A percentile compares a stretch with the other conserved stretches of the same genome.
These are phyloP conservation scores for Zoroaster sp. DNA, from an alignment of 53 echinoderm and acorn worm species.

Conservation along the genomic window DNA sequence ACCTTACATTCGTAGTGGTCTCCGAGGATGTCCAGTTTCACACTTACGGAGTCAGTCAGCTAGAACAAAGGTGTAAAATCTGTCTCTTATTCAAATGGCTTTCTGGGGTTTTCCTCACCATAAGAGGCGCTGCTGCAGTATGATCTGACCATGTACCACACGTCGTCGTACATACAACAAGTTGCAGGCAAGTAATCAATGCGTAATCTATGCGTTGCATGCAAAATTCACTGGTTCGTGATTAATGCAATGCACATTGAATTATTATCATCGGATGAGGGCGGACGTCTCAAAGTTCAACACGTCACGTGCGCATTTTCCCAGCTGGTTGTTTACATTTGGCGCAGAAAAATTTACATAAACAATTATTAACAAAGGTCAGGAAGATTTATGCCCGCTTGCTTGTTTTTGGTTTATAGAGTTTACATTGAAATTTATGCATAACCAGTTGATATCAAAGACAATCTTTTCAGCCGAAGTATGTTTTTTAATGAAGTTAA, in stretches of 20 bases:
- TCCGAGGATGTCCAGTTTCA: conserved; percentile 14
- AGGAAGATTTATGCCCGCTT: too few relatives aligned
- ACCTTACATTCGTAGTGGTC: neutral
- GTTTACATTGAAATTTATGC: too few relatives aligned
- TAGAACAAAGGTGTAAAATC: conserved; percentile 42
- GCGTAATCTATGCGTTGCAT: neutral
- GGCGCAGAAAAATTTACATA: neutral
- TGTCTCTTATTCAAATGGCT: conserved; percentile 2
- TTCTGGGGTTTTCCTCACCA: neutral
- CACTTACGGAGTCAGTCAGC: neutral
- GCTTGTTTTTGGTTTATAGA: too few relatives aligned
- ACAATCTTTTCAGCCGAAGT: too few relatives aligned
- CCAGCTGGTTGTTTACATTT: conserved; percentile 30
- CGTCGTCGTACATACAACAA: neutral
- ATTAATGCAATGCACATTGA: neutral
- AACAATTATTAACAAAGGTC: too few relatives aligned
- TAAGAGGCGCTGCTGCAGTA: neutral
- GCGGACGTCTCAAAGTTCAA: conserved; percentile 26
- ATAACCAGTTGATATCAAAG: too few relatives aligned
- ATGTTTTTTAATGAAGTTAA: too few relatives aligned
- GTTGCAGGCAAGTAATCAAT: neutral
- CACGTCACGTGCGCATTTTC: conserved; percentile 30
- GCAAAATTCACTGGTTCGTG: neutral
- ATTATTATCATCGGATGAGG: conserved; percentile 18
- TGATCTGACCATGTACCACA: too few relatives aligned